A percentile compares a stretch with the other conserved stretches of the same genome.
Conservation (phyloP, 2,888 invertebrate genomes). For the Urechis unicinctus region DNA sequence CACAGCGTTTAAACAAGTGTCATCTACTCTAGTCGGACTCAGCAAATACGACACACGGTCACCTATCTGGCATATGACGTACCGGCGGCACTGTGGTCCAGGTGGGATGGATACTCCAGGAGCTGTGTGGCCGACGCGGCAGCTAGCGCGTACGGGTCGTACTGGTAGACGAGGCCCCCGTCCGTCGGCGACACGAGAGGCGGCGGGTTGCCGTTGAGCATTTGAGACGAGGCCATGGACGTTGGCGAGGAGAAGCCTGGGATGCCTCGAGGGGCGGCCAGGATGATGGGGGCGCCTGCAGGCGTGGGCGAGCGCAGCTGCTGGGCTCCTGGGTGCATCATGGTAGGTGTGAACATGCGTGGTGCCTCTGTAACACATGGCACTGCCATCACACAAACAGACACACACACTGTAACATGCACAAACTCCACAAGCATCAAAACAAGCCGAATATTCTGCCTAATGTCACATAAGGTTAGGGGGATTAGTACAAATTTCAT, state of each 20-base stretch:
- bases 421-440: too few species aligned
- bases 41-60: too few species aligned
- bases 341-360: constrained; percentile 6
- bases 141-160: constrained; percentile 9
- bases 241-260: constrained; percentile 1
- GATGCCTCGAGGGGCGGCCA: constrained; percentile 52
- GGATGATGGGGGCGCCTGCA: constrained; percentile 83
- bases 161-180: constrained; percentile 52
- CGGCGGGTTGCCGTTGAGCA: constrained; percentile 51
- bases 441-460: too few species aligned
- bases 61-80: constrained; percentile 13
- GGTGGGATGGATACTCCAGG: constrained; percentile 18
- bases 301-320: constrained; percentile 61
- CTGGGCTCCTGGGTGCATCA: background rate
- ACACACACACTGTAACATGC: too few species aligned
- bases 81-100: constrained; percentile 21
- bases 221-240: background rate
- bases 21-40: too few species aligned
- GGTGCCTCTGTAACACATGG: constrained; percentile 11
- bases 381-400: background rate
- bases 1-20: too few species aligned
- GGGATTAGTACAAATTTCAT: too few species aligned
- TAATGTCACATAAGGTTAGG: too few species aligned
- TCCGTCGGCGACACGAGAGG: constrained; percentile 62
- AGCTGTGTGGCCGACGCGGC: constrained; percentile 7